Evolutionary conservation across 1,140 invertebrate species (phyloP), one percentile per base, ranked within the genome.

Genomic region (Zaprionus inermis): DNA sequence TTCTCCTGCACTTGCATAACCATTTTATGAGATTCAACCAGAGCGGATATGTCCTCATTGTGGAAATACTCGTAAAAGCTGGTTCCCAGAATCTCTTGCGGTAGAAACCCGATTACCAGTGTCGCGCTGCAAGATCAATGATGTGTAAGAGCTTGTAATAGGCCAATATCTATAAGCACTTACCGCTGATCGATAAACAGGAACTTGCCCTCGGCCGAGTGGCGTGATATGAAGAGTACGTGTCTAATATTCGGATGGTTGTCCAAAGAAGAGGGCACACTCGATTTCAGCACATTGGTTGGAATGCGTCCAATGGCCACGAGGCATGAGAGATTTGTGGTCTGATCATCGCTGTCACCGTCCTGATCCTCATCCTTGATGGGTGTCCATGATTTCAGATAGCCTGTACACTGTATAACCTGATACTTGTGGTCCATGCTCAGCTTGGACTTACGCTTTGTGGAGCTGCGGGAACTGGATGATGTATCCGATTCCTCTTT

Each of bases 51-150:
- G 91, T 98, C 97, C 54, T 97, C 96, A 61, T 95, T 95, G 86
- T 97, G 95, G 88, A 97, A 98, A 93, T 98, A 98, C 92, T 98
- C 98, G 92, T 98, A 98, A 93, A 98, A 96, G 81, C 97, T 98
- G 1, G 97, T 97, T 9, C 97, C 97, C 14, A 98, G 92, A 22
- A 99, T 92, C 93, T 99, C 98, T 93, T 99, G 98, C 2, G 97
- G 97, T 57, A 98, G 93, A 93, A 97, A 98, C 6, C 98, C 98
- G 30, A 98, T 93, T 16, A 97, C 95, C 41, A 98, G 90, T 3
- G 97, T 98, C 11, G 96, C 97, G 92, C 97, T 98, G 92, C 24
- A 94, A 93, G 78, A 41, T 7, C 16, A 14, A 56, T 5, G 11
- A 16, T 1, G 5, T 18, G n/a, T 20, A 3, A 12, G 14, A 18